These are phyloP conservation scores for Riparia riparia DNA, from an alignment of 2,113 vertebrate genomes.

Conservation along the genomic window DNA sequence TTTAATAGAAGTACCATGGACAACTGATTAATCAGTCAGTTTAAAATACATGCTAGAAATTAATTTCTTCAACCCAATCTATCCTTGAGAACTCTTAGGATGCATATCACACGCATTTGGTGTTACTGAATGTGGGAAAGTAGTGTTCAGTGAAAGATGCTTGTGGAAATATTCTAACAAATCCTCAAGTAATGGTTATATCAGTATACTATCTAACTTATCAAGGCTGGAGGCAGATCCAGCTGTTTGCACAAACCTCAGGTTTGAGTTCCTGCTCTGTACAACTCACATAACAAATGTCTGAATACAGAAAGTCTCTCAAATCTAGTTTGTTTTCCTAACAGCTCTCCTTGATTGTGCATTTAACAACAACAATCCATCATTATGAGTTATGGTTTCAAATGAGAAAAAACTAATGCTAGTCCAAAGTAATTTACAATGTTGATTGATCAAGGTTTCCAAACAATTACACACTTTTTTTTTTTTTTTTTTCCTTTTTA, in stretches of 20 bases:
- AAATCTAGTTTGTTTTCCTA: background rate
- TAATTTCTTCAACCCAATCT: background rate
- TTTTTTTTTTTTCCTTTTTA: too few species aligned
- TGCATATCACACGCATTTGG: background rate
- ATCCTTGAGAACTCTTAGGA: background rate
- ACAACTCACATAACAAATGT: background rate
- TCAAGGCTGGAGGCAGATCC: background rate
- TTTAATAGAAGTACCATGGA: background rate
- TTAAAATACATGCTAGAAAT: background rate
- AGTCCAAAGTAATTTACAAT: background rate
- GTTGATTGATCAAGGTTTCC: background rate
- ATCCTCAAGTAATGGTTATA: background rate
- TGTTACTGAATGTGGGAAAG: background rate
- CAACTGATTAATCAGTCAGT: background rate
- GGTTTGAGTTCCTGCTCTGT: background rate
- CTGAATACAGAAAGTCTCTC: background rate
- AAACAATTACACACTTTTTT: background rate
- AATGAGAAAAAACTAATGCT: background rate
- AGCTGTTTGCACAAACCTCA: background rate
- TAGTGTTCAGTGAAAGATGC: background rate
- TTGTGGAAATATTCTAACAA: background rate
- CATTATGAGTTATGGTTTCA: constrained; percentile 22
- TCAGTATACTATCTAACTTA: background rate
- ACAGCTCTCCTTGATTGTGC: background rate
- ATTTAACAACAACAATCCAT: background rate